Conservation (phyloP, 2,888 invertebrate genomes). For the Drosophila fulvimacula region DNA sequence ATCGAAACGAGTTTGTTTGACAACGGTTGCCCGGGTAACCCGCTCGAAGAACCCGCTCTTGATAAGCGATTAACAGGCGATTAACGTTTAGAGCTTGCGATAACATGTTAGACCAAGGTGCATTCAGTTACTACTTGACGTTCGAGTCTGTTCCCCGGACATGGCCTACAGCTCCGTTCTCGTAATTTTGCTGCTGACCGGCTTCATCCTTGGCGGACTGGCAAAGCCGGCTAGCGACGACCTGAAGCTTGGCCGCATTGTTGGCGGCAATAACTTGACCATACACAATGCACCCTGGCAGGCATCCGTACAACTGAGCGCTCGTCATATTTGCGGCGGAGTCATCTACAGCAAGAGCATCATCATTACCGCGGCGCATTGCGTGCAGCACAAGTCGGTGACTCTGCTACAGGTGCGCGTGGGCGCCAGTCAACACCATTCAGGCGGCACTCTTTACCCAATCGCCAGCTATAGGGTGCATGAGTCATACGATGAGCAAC, state of each 20-base stretch:
- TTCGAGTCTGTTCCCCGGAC: constrained; percentile 2
- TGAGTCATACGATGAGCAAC: constrained; percentile 47
- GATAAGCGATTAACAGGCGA: constrained; percentile 58
- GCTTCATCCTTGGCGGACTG: background rate
- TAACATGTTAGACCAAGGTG: constrained; percentile 25
- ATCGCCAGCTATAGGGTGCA: constrained; percentile 56
- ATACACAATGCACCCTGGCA: constrained; percentile 76
- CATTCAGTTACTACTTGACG: constrained; percentile 40
- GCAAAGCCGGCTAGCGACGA: background rate
- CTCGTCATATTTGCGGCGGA: constrained; percentile 86
- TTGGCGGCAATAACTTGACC: constrained; percentile 69
- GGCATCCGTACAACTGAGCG: constrained; percentile 76
- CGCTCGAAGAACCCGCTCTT: constrained; percentile 10
- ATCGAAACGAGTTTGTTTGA: constrained; percentile 41
- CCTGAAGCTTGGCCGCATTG: constrained; percentile 63
- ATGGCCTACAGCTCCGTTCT: constrained; percentile 17
- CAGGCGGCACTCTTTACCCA: constrained; percentile 61
- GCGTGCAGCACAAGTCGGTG: constrained; percentile 43
- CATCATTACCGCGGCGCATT: constrained; percentile 86
- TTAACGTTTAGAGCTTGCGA: constrained; percentile 62
- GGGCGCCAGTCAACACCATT: constrained; percentile 85
- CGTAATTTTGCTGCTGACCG: constrained; percentile 3
- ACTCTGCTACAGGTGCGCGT: constrained; percentile 84
- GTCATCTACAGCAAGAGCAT: constrained; percentile 85
- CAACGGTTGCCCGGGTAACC: constrained; percentile 65